phyloP scores from a whole-genome alignment of 2,797 vertebrate genomes.

The Pygocentrus nattereri region DNA sequence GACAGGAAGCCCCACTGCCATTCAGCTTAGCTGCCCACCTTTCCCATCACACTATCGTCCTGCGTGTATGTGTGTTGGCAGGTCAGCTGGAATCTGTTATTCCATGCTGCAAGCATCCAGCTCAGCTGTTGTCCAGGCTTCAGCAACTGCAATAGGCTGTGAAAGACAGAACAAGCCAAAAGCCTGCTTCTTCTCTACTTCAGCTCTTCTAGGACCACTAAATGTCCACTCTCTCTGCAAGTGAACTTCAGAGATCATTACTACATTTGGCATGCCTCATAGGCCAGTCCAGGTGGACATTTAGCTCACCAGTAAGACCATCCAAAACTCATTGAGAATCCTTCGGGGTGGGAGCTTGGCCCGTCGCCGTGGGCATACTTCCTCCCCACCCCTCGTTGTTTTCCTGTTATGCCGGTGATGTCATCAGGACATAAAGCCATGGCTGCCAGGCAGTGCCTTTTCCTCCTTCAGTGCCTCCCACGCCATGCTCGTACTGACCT shows the following conservation, averaged over 20 bases:
- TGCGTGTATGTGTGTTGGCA: constrained; percentile 39
- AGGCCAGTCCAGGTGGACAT: constrained; percentile 23
- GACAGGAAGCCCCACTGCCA: constrained; percentile 43
- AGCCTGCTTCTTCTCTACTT: constrained; percentile 17
- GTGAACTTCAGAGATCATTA: background rate
- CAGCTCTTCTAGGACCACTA: constrained; percentile 8
- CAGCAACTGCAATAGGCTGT: constrained; percentile 32
- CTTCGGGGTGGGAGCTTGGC: constrained; percentile 17
- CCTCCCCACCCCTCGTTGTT: constrained; percentile 71
- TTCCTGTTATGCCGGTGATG: constrained; percentile 81
- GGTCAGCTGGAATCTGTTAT: constrained; percentile 48
- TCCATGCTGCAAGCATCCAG: constrained; percentile 27
- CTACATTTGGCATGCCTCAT: constrained; percentile 13
- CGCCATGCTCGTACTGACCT: constrained; percentile 57
- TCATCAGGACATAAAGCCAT: constrained; percentile 75
- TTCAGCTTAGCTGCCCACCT: constrained; percentile 10
- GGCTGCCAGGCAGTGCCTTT: constrained; percentile 59
- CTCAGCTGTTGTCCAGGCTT: constrained; percentile 49
- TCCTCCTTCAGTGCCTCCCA: constrained; percentile 56
- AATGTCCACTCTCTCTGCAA: background rate
- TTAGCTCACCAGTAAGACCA: constrained; percentile 32
- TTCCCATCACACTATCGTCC: constrained; percentile 34
- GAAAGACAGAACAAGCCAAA: constrained; percentile 15
- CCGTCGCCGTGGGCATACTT: constrained; percentile 65
- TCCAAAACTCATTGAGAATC: constrained; percentile 29